Conservation (phyloP, 2,113 vertebrate genomes). For the Brevimyrus niger region DNA sequence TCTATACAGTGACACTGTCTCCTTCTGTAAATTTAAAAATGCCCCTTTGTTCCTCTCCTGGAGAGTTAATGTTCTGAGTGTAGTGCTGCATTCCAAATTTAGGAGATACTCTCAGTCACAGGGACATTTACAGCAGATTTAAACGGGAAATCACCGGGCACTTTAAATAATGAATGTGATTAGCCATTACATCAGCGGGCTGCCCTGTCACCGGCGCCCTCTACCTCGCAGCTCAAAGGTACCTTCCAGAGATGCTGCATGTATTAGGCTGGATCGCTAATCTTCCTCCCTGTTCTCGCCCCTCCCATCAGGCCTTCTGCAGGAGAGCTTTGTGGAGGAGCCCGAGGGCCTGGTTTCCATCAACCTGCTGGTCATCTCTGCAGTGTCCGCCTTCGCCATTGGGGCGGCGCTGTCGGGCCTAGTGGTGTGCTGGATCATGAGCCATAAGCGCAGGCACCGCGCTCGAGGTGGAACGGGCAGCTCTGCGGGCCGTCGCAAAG, state of each 20-base stretch:
- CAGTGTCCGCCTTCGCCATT: constrained; percentile 85
- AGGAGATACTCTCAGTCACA: constrained; percentile 53
- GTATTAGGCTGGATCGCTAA: not conserved
- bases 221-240: constrained; percentile 30
- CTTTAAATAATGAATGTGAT: constrained; percentile 63
- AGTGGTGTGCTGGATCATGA: constrained; percentile 89
- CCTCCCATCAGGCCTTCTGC: constrained; percentile 62
- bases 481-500: constrained; percentile 66
- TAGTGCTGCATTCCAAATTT: constrained; percentile 27
- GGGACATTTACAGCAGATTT: constrained; percentile 47
- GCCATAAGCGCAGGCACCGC: constrained; percentile 74
- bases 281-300: constrained; percentile 8
- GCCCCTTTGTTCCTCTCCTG: constrained; percentile 23
- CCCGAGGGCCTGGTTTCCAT: constrained; percentile 83
- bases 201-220: constrained; percentile 32
- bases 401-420: constrained; percentile 86
- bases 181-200: constrained; percentile 37
- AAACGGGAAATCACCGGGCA: constrained; percentile 48
- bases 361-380: constrained; percentile 86
- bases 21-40: constrained; percentile 26
- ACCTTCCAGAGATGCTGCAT: constrained; percentile 22
- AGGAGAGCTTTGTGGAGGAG: constrained; percentile 83
- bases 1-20: not conserved
- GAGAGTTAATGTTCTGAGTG: constrained; percentile 50
- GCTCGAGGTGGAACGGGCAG: constrained; percentile 35